Conservation (phyloP, 1,140 invertebrate species). For the Ostrea denselamellosa region DNA sequence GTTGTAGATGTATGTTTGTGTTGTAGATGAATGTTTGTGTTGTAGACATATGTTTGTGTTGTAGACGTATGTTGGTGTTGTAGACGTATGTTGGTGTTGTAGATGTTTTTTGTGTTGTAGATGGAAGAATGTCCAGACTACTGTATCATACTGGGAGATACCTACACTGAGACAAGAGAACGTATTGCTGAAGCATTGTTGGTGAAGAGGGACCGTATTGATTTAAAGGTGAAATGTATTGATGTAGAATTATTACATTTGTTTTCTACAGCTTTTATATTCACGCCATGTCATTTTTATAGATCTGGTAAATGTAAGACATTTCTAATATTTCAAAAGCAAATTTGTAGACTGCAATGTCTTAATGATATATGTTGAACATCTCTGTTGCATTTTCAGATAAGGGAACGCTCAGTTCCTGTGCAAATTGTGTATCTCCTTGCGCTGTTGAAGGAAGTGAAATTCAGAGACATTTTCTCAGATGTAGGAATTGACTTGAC, state of each 20-base stretch:
- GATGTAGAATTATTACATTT: too few relatives aligned
- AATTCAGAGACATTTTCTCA: not conserved
- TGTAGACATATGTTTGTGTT: too few relatives aligned
- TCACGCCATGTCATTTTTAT: too few relatives aligned
- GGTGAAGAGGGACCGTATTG: not conserved
- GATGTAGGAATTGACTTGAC: not conserved
- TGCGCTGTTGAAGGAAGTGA: not conserved
- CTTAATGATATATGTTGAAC: too few relatives aligned
- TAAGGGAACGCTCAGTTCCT: not conserved
- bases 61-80: too few relatives aligned
- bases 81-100: too few relatives aligned
- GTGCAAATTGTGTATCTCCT: not conserved
- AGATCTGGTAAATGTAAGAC: too few relatives aligned
- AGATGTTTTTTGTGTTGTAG: not conserved
- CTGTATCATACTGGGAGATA: conserved; percentile 57
- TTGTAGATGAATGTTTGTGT: too few relatives aligned
- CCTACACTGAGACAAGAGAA: conserved; percentile 51
- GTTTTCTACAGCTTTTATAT: too few relatives aligned
- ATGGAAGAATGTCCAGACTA: conserved; percentile 52
- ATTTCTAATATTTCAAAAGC: too few relatives aligned
- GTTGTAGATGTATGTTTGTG: too few relatives aligned
- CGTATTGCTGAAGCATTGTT: not conserved
- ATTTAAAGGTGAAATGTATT: not conserved
- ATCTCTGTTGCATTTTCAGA: not conserved
- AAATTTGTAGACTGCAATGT: too few relatives aligned